A percentile compares a stretch with the other conserved stretches of the same genome.
phyloP scores from a whole-genome alignment of 2,113 vertebrate species.

The Chaetops frenatus region DNA sequence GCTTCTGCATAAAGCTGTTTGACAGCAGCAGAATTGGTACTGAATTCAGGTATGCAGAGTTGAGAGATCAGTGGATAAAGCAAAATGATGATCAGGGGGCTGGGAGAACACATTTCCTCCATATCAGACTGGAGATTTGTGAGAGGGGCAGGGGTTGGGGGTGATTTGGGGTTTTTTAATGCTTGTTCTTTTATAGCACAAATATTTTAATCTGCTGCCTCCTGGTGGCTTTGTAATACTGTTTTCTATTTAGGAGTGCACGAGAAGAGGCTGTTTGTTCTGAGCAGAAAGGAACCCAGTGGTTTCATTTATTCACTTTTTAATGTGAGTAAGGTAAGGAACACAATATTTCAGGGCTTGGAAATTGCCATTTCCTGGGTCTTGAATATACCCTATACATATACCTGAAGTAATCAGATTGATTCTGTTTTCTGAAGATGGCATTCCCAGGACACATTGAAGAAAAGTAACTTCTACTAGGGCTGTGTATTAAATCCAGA shows the following conservation, averaged over 20 bases:
- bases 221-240: background rate
- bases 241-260: background rate
- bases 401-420: background rate
- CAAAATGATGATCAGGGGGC: rapidly evolving
- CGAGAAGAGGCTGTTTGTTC: background rate
- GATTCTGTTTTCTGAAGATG: background rate
- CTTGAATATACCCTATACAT: background rate
- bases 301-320: background rate
- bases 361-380: background rate
- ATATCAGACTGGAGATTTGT: background rate
- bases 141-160: background rate
- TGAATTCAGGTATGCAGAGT: background rate
- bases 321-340: background rate
- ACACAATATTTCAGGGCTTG: background rate
- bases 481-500: background rate
- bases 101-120: background rate
- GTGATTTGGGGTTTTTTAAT: background rate
- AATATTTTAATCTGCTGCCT: conserved; percentile 28
- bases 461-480: background rate
- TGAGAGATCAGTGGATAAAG: background rate
- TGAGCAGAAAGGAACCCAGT: background rate
- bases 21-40: background rate
- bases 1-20: background rate
- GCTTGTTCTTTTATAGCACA: background rate
- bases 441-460: background rate